Conservation (phyloP, 2,797 vertebrate genomes). For the Tokudaia muenninki region DNA sequence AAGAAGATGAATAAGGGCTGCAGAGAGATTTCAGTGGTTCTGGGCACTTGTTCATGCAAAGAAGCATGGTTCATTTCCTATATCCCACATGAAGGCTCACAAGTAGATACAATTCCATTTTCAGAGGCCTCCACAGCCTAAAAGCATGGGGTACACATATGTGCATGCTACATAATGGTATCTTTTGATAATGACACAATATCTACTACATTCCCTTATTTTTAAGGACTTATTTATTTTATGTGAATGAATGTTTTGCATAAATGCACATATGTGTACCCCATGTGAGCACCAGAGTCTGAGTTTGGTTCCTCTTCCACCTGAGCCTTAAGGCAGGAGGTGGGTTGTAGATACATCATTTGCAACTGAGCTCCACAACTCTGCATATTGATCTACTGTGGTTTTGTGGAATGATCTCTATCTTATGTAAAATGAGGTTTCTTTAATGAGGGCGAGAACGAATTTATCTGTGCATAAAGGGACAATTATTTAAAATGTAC, state of each 20-base stretch:
- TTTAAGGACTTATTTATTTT: too few species aligned
- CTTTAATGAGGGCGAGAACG: neutral
- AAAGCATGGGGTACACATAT: too few species aligned
- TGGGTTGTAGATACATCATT: too few species aligned
- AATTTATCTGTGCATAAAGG: neutral
- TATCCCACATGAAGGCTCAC: neutral
- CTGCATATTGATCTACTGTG: neutral
- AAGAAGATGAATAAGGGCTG: neutral
- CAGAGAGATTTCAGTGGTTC: neutral
- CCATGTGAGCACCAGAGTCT: too few species aligned
- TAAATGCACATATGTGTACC: too few species aligned
- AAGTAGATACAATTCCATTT: neutral
- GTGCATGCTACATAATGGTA: too few species aligned
- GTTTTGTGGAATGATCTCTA: neutral
- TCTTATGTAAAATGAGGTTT: neutral
- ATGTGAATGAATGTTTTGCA: too few species aligned
- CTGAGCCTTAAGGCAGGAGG: neutral
- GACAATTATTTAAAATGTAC: neutral
- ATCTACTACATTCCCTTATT: too few species aligned
- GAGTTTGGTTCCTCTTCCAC: neutral
- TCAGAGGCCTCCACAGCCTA: neutral
- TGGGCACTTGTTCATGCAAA: neutral
- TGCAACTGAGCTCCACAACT: neutral
- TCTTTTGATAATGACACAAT: too few species aligned
- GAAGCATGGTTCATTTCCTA: neutral